Base-by-base conservation (phyloP, 2,888 invertebrate genomes). In the Agrotis segetum region DNA sequence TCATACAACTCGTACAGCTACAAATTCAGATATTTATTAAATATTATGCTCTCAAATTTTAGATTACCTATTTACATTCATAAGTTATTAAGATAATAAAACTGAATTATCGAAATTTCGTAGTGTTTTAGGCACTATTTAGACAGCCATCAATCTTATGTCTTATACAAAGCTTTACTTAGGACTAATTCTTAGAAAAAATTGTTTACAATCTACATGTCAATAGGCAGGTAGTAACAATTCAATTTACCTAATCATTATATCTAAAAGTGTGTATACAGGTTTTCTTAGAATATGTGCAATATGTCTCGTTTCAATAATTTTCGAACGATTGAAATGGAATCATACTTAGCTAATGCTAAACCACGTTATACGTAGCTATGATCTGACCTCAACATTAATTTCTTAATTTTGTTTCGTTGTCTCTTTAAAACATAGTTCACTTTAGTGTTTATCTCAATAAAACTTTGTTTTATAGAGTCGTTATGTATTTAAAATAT, bases 91-190 rank as follows among this genome's bases (percentile, higher is more conserved):
- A 91, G 92, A 90, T 93, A 94, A 92, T 94, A 95, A 95, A 96
- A 94, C 94, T 91, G 94, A 95, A 93, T 93, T 94, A 94, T 94
- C 95, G 95, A 96, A 95, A 94, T 93, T 95, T 95, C 95, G 94
- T 95, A 96, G 95, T 95, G 95, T 95, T 95, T 95, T 96, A 96
- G 96, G 96, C 96, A 96, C 96, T 96, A 95, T 96, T 95, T 95
- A 96, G 95, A 96, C 96, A 96, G 96, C 96, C 96, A 96, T 96
- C 95, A 96, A 96, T 96, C 94, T 96, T 96, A 95, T 93, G 82
- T 94, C 93, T 95, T 95, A 95, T 92, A 94, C 93, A 92, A 96
- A 95, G 95, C 96, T 93, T 95, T 89, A 90, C 92, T 92, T 93
- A 93, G 65, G 13, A 82, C 82, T 91, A 93, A 92, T 85, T 88